A percentile compares a stretch with the other conserved stretches of the same genome.
Conservation (phyloP, 2,797 vertebrate species). For the Masticophis lateralis region DNA sequence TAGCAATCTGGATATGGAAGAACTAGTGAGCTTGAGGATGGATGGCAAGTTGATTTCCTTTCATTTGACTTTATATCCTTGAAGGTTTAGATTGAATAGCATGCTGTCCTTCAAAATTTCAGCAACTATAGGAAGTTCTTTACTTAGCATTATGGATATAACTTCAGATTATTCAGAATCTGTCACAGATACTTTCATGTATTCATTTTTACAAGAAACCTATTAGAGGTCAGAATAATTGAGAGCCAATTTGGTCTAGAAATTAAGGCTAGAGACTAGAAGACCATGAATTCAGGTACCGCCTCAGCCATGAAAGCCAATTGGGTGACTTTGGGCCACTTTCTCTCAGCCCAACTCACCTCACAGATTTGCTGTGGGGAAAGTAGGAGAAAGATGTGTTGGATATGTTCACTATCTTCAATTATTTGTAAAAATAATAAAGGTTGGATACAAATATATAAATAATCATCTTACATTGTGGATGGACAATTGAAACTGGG, state of each 20-base stretch:
- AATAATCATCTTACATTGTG: neutral
- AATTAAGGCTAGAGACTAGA: neutral
- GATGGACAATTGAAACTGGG: neutral
- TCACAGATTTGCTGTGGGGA: no score
- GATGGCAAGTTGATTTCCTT: neutral
- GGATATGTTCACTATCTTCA: no score
- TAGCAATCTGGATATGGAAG: neutral
- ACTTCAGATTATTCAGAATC: neutral
- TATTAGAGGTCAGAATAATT: neutral
- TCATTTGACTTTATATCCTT: neutral
- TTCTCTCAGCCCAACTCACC: no score
- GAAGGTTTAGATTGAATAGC: neutral
- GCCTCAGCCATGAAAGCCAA: no score
- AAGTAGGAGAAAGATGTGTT: no score
- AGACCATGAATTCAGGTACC: neutral
- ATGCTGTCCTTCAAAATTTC: neutral
- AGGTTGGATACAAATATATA: no score
- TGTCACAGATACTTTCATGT: neutral
- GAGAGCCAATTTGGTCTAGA: neutral
- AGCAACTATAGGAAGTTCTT: neutral
- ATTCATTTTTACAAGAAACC: neutral
- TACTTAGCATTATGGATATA: neutral
- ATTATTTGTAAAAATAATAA: no score
- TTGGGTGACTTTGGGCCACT: no score
- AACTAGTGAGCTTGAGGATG: neutral